Conservation (phyloP, 1,140 invertebrate species). For the Brachionus rubens region DNA sequence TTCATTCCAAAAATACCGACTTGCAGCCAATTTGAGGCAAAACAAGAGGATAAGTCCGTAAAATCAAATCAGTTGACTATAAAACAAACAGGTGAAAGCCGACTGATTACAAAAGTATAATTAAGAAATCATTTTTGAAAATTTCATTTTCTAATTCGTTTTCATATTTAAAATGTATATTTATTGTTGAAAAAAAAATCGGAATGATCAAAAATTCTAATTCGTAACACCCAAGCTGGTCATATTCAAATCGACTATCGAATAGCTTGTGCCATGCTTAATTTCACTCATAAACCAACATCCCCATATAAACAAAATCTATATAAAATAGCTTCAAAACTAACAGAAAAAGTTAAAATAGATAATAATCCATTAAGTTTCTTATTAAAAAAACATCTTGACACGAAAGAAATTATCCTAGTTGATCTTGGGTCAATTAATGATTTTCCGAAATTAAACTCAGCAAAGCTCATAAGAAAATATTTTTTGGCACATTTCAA, state of each 20-base stretch:
- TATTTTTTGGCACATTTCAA: conserved; percentile 35
- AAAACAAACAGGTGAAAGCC: not conserved
- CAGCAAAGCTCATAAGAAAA: not conserved
- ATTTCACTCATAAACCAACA: conserved; percentile 10
- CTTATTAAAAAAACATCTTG: conserved; percentile 23
- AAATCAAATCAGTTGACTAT: not conserved
- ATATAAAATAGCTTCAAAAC: conserved; percentile 12
- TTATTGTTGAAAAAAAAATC: too few relatives aligned
- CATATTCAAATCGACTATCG: conserved; percentile 25
- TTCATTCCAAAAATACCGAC: conserved; percentile 6
- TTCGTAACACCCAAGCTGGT: conserved; percentile 28
- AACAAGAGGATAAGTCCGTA: not conserved
- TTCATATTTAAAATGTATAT: too few relatives aligned
- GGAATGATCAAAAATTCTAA: too few relatives aligned
- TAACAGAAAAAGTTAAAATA: conserved; percentile 24
- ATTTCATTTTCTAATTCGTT: too few relatives aligned
- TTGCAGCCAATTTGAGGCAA: conserved; percentile 15
- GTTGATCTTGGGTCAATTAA: conserved; percentile 8
- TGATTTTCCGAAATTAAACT: conserved; percentile 35
- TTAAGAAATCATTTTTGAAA: too few relatives aligned
- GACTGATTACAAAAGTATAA: conserved; percentile 2
- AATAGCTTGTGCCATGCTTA: conserved; percentile 10
- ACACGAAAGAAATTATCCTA: conserved; percentile 9
- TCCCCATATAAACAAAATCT: not conserved
- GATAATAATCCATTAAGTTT: not conserved